Percentiles rank a stretch among this genome's conserved stretches.
These are phyloP conservation scores for Dascyllus trimaculatus DNA, from an alignment of 2,113 vertebrate genomes.

Conservation along the genomic window DNA sequence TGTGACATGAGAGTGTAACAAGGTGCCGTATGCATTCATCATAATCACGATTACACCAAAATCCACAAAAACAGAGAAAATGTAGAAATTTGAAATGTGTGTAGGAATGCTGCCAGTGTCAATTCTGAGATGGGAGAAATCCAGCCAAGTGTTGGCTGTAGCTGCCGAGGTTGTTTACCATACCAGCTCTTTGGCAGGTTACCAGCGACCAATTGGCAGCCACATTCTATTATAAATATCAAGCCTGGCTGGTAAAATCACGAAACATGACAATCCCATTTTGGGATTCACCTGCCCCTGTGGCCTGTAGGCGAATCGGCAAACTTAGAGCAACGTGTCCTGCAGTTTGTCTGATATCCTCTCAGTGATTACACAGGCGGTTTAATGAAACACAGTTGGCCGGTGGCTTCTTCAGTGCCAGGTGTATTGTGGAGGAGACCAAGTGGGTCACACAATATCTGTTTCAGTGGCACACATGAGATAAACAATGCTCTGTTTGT, in stretches of 20 bases:
- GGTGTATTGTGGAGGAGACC: constrained; percentile 1
- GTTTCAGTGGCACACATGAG: constrained; percentile 2
- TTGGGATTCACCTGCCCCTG: constrained; percentile 42
- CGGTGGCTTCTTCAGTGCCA: neutral
- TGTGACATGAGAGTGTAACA: neutral
- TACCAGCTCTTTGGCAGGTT: constrained; percentile 53
- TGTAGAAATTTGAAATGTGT: constrained; percentile 35
- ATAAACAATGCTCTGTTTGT: constrained; percentile 30
- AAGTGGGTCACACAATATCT: constrained; percentile 14
- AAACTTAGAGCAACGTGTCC: neutral
- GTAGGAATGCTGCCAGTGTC: constrained; percentile 49
- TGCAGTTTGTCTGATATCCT: neutral
- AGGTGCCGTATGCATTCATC: no score
- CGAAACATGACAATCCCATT: constrained; percentile 43
- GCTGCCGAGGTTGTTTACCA: constrained; percentile 54
- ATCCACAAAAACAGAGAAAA: constrained; percentile 5
- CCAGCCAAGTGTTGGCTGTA: constrained; percentile 56
- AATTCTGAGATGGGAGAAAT: constrained; percentile 12
- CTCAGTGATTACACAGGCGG: constrained; percentile 16
- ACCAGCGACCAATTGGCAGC: constrained; percentile 60
- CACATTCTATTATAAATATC: constrained; percentile 55
- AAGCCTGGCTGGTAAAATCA: constrained; percentile 40
- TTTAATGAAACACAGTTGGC: constrained; percentile 13
- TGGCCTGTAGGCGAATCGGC: constrained; percentile 2
- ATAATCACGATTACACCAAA: neutral